Conservation (phyloP, 35 echinoderm and acorn worm genomes). For the Heliocidaris erythrogramma region DNA sequence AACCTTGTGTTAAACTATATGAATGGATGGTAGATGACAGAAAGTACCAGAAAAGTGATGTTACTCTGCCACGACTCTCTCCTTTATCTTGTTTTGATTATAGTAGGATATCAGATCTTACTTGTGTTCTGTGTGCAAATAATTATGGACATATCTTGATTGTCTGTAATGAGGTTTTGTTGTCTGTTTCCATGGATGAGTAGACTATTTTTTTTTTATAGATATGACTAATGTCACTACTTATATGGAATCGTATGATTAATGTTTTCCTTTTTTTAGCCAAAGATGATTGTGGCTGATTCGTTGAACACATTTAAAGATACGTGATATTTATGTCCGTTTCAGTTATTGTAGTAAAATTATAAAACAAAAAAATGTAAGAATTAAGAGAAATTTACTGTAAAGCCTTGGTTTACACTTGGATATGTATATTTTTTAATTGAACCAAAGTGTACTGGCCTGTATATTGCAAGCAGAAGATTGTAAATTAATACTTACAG, state of each 20-base stretch:
- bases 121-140: not conserved
- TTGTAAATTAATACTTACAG: constrained; percentile 28
- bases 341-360: constrained; percentile 33
- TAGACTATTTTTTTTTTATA: not conserved
- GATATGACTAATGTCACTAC: too few relatives aligned
- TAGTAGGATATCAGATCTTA: not conserved
- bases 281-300: constrained; percentile 28
- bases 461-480: constrained; percentile 42
- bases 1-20: too few relatives aligned
- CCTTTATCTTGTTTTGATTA: not conserved
- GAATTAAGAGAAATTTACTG: not conserved
- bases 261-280: constrained; percentile 35
- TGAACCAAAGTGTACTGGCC: constrained; percentile 46
- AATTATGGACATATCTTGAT: not conserved
- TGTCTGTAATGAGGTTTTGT: not conserved
- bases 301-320: not conserved
- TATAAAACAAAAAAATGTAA: not conserved
- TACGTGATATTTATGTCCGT: constrained; percentile 48
- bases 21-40: not conserved
- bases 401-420: constrained; percentile 42
- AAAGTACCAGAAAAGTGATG: not conserved
- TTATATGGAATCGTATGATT: not conserved
- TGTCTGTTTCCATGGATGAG: not conserved
- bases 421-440: constrained; percentile 46
- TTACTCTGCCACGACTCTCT: not conserved